phyloP scores from a whole-genome alignment of 2,888 invertebrate species.

The Drosophila kuntzei region DNA sequence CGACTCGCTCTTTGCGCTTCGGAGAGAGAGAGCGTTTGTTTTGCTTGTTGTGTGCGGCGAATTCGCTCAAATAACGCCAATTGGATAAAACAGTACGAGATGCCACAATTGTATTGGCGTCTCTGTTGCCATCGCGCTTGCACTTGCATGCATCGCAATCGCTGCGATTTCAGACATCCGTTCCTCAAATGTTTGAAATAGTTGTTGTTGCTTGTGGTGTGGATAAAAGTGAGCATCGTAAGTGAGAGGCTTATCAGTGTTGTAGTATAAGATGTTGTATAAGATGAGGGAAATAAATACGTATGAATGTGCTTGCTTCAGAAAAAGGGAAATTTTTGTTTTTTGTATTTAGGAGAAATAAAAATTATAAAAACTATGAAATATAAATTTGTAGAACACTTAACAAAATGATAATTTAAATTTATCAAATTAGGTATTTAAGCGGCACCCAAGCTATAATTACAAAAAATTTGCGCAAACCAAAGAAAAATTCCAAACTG shows the following conservation, averaged over 20 bases:
- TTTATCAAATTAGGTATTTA: conserved; percentile 3
- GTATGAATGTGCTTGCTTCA: conserved; percentile 1
- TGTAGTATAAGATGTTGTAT: conserved; percentile 54
- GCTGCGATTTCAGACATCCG: conserved; percentile 58
- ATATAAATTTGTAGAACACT: not conserved
- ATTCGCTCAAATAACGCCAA: conserved; percentile 81
- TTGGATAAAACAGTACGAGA: conserved; percentile 63
- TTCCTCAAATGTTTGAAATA: conserved; percentile 38
- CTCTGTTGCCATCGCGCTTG: conserved; percentile 49
- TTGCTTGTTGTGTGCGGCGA: conserved; percentile 70
- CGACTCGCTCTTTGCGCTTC: conserved; percentile 25
- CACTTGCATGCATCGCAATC: conserved; percentile 23
- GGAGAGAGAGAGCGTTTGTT: conserved; percentile 40
- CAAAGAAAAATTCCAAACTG: conserved; percentile 9
- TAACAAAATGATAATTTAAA: conserved; percentile 1
- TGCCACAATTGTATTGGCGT: conserved; percentile 40
- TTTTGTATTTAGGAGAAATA: not conserved
- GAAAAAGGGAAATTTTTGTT: conserved; percentile 10
- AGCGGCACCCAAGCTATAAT: conserved; percentile 7
- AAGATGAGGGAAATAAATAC: conserved; percentile 36
- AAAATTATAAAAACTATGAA: not conserved
- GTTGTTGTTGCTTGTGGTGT: conserved; percentile 57
- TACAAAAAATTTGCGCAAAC: conserved; percentile 8
- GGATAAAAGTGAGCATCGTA: conserved; percentile 65
- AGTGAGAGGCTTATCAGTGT: conserved; percentile 26